Base-by-base conservation (phyloP, 2,113 vertebrate species). In the Gavia stellata region DNA sequence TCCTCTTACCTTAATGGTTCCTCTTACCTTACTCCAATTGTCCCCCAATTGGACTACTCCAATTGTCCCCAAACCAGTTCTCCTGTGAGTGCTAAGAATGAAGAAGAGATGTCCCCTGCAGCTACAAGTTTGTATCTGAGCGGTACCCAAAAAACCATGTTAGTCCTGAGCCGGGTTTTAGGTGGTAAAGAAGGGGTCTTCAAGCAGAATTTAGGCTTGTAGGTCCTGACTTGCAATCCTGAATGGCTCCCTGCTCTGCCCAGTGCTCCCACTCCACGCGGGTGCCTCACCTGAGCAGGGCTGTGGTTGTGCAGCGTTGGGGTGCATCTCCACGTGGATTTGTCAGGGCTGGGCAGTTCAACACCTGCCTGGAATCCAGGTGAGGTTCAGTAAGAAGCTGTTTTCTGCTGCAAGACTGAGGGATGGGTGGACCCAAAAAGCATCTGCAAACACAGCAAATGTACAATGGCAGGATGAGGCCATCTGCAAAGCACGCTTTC, bases 401-500 rank as follows among this genome's bases (percentile, higher is more conserved):
- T 44, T 80, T 34, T 80, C 66, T 72, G 33, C 65, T 36, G 31
- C 24, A 72, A 38, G 28, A 8, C 50, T 9, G 42, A 63, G 21
- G 14, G 47, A 33, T 0, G 1, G 17, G 17, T 33, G n/a, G 58
- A 65, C 18, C 36, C 26, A 49, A 63, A 18, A 26, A 75, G 56
- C 9, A 1, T 17, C 24, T 77, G 36, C 36, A 68, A 44, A 52
- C 17, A 5, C 10, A 36, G 62, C 11, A 28, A 24, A 17, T n/a
- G n/a, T n/a, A n/a, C 6, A 13, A 9, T 2, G 9, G 33, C 29
- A 47, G 78, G 47, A 42, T 10, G 19, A 34, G 49, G 40, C 12
- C 1, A 0, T 5, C n/a, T 6, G 26, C 31, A 44, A 16, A 50
- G 42, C 7, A 5, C 9, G 1, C 10, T 20, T 28, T 6, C 21